Conservation (phyloP, 2,888 invertebrate genomes). For the Strigamia maritima region DNA sequence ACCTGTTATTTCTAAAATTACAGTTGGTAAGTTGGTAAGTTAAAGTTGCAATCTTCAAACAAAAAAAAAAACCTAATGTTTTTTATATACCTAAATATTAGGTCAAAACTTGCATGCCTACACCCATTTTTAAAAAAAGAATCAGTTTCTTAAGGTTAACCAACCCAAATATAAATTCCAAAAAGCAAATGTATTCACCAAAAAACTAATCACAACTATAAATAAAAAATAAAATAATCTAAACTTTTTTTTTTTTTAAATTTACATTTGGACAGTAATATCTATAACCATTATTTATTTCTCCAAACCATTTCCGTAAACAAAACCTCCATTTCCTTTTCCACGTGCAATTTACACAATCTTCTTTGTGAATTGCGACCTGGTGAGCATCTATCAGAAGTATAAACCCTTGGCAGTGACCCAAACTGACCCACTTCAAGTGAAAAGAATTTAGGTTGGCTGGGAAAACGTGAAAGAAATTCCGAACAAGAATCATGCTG, state of each 20-base stretch:
- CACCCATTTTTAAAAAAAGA: not conserved
- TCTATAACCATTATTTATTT: no score
- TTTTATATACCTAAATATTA: not conserved
- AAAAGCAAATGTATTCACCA: not conserved
- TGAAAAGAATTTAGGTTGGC: slow-evolving; percentile 18
- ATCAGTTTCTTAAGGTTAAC: not conserved
- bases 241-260: no score
- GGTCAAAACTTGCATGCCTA: not conserved
- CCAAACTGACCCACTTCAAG: slow-evolving; percentile 13
- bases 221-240: no score
- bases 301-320: slow-evolving; percentile 17
- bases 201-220: not conserved
- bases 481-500: not conserved
- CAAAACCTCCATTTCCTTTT: not conserved
- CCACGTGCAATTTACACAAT: not conserved
- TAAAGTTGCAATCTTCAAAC: not conserved
- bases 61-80: not conserved
- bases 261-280: no score
- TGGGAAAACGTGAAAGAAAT: not conserved
- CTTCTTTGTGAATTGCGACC: not conserved
- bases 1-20: no score
- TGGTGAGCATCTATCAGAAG: not conserved
- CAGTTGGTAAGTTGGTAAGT: not conserved
- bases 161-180: not conserved
- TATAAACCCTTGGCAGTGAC: slow-evolving; percentile 27